Evolutionary conservation across 2,113 vertebrate species (phyloP), one percentile per base, ranked within the genome.

Genomic region (Sclerurus mexicanus): DNA sequence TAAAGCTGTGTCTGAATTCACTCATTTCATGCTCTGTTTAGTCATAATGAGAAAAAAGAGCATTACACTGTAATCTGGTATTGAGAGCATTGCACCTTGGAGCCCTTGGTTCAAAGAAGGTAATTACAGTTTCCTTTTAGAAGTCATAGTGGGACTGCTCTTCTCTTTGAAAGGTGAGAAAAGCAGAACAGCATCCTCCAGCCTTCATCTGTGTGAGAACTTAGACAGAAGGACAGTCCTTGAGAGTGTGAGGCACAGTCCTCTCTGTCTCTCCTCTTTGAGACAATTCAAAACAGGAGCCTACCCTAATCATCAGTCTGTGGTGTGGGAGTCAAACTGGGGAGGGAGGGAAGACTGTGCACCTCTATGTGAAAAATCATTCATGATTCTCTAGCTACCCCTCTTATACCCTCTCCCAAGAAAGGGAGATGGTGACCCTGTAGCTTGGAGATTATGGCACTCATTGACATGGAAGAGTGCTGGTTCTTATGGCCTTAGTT

Each of bases 11-110:
- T 91, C 50, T 85, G 81, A 67, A 77, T 85, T 78, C 69, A 78
- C 25, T 81, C 12, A 85, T 84, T 95, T 94, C 68, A 69, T 77
- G 73, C 52, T 83, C 76, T 74, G 25, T 86, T 90, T 95, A 92
- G 25, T 47, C 39, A 66, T 86, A 76, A 80, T 40, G 49, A 85
- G 72, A 84, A 90, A 90, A 90, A 87, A 88, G 73, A 42, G 1
- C 17, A 44, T 86, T 50, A 33, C 47, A 74, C 15, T 75, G 14
- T 81, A 85, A 53, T 76, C 30, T 79, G 25, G 27, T 53, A 74
- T 66, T 90, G 63, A 89, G n/a, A 40, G 37, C 74, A 53, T 71
- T 77, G 42, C 37, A 85, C 30, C 47, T 89, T 79, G 67, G 68
- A 94, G 76, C 15, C 52, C 30, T 91, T 84, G 40, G 24, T 73